These are phyloP conservation scores for Maniola hyperantus DNA, from an alignment of 2,888 invertebrate genomes.

Conservation along the genomic window DNA sequence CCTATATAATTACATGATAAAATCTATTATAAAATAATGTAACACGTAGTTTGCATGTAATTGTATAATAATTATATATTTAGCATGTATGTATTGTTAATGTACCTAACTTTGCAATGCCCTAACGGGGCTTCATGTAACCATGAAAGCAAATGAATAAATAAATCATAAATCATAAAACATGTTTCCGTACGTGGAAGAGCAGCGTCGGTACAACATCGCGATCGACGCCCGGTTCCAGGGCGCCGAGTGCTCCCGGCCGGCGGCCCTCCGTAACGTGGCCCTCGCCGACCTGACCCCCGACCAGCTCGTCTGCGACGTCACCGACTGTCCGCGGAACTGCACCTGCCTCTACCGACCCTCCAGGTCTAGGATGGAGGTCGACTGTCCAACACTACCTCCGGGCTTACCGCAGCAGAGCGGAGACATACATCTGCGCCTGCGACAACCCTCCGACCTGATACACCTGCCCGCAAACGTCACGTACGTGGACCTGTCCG, in stretches of 20 bases:
- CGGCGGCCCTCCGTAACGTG: slow-evolving; percentile 19
- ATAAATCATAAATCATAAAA: no score
- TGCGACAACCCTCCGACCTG: not conserved
- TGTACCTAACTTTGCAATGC: no score
- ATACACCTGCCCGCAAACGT: slow-evolving; percentile 23
- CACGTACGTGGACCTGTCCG: slow-evolving; percentile 35
- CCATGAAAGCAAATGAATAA: no score
- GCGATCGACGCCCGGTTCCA: slow-evolving; percentile 11
- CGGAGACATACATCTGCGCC: not conserved
- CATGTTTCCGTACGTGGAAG: slow-evolving; percentile 43
- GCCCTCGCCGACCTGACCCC: slow-evolving; percentile 18
- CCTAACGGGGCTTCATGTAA: no score
- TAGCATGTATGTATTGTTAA: no score
- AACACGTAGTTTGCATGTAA: no score
- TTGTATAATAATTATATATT: no score
- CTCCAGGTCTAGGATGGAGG: slow-evolving; percentile 14
- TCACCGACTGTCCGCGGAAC: slow-evolving; percentile 23
- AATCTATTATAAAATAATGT: no score
- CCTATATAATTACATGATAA: no score
- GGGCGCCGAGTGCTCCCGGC: slow-evolving; percentile 28
- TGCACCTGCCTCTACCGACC: slow-evolving; percentile 24
- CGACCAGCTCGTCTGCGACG: slow-evolving; percentile 33
- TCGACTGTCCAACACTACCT: slow-evolving; percentile 25
- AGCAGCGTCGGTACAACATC: not conserved
- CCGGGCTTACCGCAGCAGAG: not conserved